Conservation (phyloP, 2,113 vertebrate species). For the Scolopax mira region DNA sequence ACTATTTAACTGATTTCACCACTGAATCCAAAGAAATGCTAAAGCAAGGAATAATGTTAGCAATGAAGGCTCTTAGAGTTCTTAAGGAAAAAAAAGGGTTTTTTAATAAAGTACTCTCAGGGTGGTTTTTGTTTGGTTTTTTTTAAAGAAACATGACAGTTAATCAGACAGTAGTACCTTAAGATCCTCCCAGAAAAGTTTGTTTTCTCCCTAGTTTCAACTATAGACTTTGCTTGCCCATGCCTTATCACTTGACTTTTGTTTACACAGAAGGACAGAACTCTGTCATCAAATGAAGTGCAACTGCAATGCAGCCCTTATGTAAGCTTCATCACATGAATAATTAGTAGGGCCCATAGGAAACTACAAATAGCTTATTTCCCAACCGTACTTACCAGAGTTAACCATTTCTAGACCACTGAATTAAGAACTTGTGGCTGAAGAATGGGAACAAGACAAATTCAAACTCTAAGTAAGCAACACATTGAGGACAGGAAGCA, state of each 20-base stretch:
- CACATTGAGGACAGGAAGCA: neutral
- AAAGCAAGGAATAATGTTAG: neutral
- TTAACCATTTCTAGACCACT: neutral
- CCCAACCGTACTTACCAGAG: neutral
- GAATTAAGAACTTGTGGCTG: neutral
- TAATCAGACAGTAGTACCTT: neutral
- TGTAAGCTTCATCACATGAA: constrained; percentile 30
- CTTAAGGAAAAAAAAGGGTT: neutral
- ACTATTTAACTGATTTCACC: neutral
- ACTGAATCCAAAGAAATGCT: neutral
- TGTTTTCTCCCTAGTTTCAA: neutral
- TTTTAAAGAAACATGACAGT: neutral
- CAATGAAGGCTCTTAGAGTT: neutral
- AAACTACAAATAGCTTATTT: constrained; percentile 24
- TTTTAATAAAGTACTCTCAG: neutral
- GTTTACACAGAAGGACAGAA: constrained; percentile 47
- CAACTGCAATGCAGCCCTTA: constrained; percentile 25
- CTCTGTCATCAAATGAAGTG: constrained; percentile 2
- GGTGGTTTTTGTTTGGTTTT: neutral
- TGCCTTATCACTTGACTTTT: constrained; percentile 20
- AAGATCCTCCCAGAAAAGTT: neutral
- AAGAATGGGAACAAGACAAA: neutral
- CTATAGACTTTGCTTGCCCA: constrained; percentile 13
- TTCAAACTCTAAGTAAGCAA: neutral
- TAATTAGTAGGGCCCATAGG: constrained; percentile 6